Evolutionary conservation across 2,888 invertebrate genomes (phyloP).

Genomic region (Watsonalla binaria): DNA sequence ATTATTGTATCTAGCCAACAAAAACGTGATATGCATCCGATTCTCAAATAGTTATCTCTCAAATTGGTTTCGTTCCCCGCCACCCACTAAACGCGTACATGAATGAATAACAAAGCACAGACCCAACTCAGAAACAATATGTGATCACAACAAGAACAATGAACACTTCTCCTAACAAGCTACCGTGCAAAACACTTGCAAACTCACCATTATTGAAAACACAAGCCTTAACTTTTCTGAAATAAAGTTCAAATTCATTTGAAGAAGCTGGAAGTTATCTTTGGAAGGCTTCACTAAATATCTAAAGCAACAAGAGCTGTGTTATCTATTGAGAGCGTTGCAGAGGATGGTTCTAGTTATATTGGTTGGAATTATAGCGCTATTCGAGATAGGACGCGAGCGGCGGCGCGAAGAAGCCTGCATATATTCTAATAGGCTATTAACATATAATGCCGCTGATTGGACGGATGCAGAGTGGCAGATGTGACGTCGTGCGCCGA

Average conservation of each 20-base stretch:
- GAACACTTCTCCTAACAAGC: conserved; percentile 60
- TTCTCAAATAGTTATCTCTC: conserved; percentile 13
- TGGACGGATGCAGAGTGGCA: conserved; percentile 77
- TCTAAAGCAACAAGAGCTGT: conserved; percentile 36
- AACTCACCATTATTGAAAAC: conserved; percentile 14
- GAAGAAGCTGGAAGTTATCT: conserved; percentile 7
- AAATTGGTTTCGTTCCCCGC: conserved; percentile 9
- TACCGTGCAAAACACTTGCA: conserved; percentile 46
- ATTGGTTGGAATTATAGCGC: conserved; percentile 36
- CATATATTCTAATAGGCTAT: conserved; percentile 77
- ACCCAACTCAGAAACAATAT: conserved; percentile 43
- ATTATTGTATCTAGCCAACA: conserved; percentile 24
- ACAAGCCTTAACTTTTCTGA: conserved; percentile 11
- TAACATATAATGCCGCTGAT: conserved; percentile 80
- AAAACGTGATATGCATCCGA: conserved; percentile 17
- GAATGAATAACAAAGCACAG: conserved; percentile 42
- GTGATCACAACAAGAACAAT: conserved; percentile 53
- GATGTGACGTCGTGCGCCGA: conserved; percentile 54
- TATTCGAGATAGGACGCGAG: conserved; percentile 39
- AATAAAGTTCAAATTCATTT: conserved; percentile 19
- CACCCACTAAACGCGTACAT: conserved; percentile 41
- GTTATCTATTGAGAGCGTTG: conserved; percentile 19
- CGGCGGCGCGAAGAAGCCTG: conserved; percentile 59
- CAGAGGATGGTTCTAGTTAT: conserved; percentile 25
- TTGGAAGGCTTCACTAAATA: conserved; percentile 29